Evolutionary conservation across 2,113 vertebrate species (phyloP), one percentile per base, ranked within the genome.

Genomic region (Chloropsis cyanopogon): DNA sequence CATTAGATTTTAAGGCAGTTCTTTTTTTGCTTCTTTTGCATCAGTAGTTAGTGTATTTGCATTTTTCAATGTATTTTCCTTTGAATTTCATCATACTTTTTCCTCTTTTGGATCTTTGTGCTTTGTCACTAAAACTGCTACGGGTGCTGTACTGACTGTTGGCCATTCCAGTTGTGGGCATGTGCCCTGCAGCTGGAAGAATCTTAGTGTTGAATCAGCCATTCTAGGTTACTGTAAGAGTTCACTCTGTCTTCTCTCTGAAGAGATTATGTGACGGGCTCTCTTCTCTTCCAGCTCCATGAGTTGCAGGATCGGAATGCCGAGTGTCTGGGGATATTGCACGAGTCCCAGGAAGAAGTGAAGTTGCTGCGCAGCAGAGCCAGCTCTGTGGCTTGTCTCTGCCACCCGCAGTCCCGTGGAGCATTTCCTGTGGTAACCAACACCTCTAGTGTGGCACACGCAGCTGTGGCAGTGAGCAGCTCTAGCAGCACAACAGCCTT

Each of bases 321-420:
- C 0, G 99, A 99, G 96, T 99, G 99, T 94, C 95, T 99, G 24
- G 99, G 98, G 85, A 99, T 99, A 98, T 95, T 99, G 60, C 99
- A 99, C 0, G 99, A 99, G 92, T 99, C 98, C 2, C 99, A 99
- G 95, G 99, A 99, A 97, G 99, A 99, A 98, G 97, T 99, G 87
- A 99, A 98, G 95, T 88, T 99, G 65, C 98, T 99, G 41, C 98
- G 99, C 68, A 98, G 97, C 95, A 99, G 97, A 94, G 97, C 97
- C 96, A 96, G 98, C 16, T 98, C 98, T 18, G 96, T 97, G 11
- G 96, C 98, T 37, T 98, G 98, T 82, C 97, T 98, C 71, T 97
- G 98, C 53, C 95, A 97, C 56, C 97, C 97, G 23, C 98, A 98
- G 50, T 94, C 98, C 18, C 98, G 91, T 20, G 98, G 98, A 92